phyloP scores from a whole-genome alignment of 2,888 invertebrate genomes.

The Molanna angustata region DNA sequence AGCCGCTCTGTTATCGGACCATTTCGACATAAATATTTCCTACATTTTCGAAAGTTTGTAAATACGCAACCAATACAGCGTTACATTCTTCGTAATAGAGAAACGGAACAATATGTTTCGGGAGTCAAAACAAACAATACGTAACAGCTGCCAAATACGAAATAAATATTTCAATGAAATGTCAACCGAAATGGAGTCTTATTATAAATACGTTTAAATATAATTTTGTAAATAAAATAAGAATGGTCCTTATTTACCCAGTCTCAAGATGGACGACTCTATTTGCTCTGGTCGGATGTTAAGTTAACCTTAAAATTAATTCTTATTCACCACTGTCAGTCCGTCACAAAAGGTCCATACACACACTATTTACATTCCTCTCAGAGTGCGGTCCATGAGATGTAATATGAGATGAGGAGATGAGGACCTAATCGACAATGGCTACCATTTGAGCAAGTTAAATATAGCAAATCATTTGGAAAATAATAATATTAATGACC shows the following conservation, averaged over 20 bases:
- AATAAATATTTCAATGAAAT: conserved; percentile 1
- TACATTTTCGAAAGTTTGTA: too few relatives aligned
- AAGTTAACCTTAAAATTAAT: conserved; percentile 26
- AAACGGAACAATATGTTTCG: conserved; percentile 9
- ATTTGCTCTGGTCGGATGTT: conserved; percentile 23
- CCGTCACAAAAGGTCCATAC: conserved; percentile 6
- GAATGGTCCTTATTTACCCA: not conserved
- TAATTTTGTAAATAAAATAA: conserved; percentile 4
- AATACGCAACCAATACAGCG: too few relatives aligned
- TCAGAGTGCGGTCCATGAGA: conserved; percentile 13
- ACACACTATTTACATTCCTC: conserved; percentile 25
- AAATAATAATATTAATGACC: too few relatives aligned
- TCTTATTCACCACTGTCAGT: too few relatives aligned
- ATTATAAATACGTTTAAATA: conserved; percentile 14
- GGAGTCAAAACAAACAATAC: conserved; percentile 18
- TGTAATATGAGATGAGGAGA: too few relatives aligned
- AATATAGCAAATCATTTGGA: conserved; percentile 26
- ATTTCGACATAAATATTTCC: too few relatives aligned
- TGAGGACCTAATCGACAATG: conserved; percentile 20
- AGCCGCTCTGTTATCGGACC: too few relatives aligned
- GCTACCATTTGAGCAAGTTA: conserved; percentile 25
- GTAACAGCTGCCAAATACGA: conserved; percentile 13
- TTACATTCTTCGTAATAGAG: conserved; percentile 3
- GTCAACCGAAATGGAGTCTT: conserved; percentile 13
- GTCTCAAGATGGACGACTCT: conserved; percentile 19